Base-by-base conservation (phyloP, 2,888 invertebrate species). In the Noctuana brunneofusca region DNA sequence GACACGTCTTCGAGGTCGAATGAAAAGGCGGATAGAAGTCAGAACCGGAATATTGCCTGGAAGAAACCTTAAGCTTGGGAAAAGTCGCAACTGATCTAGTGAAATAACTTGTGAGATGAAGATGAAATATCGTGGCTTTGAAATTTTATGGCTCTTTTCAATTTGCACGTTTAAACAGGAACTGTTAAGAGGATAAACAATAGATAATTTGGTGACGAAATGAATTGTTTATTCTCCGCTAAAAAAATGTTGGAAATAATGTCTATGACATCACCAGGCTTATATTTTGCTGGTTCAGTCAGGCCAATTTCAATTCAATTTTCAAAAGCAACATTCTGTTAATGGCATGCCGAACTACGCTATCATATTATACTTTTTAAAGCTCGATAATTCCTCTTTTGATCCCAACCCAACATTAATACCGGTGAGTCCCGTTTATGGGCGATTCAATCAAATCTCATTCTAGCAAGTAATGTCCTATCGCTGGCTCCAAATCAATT, bases 21-120 rank as follows among this genome's bases (percentile, higher is more conserved):
- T 60, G 53, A 60, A 60, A 60, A 60, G 60, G 32, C 16, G 60
- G 18, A 43, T 43, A 35, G 43, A 18, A 46, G 46, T 60, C 46
- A 48, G 54, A 60, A 32, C 43, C 43, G 20, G 20, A 18, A 54
- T 48, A 38, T 35, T 14, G 60, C 48, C 35, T 48, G 14, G 9
- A 1, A 43, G 49, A 22, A 27, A 49, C 27, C 46, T 12, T 46
- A 46, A 20, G 46, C 46, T 46, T 11, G 11, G 46, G 12, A 20
- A 20, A 27, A 46, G 20, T 12, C 20, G 11, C 41, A 6, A n/a
- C 16, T 41, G 41, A 41, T 41, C 14, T 41, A 14, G 41, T 41
- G 41, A 41, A 41, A 41, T 41, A 41, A 41, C n/a, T 38, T 38
- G 14, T 41, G 8, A 8, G n/a, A 41, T 18, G 11, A 46, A 46